Percentiles rank a stretch among this genome's conserved stretches.
Conservation (phyloP, 2,797 vertebrate species). For the Epinephelus coioides region DNA sequence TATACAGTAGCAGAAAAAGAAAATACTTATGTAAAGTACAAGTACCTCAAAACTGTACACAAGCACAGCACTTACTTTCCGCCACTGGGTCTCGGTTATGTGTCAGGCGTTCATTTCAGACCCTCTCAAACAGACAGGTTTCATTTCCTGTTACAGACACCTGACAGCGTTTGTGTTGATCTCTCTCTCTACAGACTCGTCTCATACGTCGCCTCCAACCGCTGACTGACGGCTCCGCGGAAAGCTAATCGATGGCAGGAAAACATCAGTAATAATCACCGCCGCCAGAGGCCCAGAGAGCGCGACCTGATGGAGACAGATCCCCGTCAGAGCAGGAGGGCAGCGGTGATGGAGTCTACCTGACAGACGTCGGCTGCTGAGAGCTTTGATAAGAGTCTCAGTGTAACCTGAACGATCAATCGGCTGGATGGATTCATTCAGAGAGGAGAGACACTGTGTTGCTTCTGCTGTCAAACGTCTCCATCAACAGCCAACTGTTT, state of each 20-base stretch:
- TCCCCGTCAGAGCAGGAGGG: conserved; percentile 49
- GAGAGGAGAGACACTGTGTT: conserved; percentile 13
- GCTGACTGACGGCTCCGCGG: conserved; percentile 54
- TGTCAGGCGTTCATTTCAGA: conserved; percentile 35
- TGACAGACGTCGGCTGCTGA: conserved; percentile 41
- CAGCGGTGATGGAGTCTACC: conserved; percentile 45
- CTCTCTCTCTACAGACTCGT: conserved; percentile 52
- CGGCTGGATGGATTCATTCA: conserved; percentile 49
- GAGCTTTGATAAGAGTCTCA: conserved; percentile 56
- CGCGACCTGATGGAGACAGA: conserved; percentile 55
- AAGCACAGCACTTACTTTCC: not conserved
- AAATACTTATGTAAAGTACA: no score
- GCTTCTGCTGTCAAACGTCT: conserved; percentile 33
- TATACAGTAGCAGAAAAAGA: no score
- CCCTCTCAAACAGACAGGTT: conserved; percentile 49
- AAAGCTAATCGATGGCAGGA: conserved; percentile 74
- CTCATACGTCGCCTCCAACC: conserved; percentile 15
- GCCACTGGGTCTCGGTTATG: not conserved
- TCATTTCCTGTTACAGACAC: conserved; percentile 57
- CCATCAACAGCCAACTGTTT: conserved; percentile 20
- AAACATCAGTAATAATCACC: conserved; percentile 69
- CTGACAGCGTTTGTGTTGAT: conserved; percentile 59
- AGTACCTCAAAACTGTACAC: no score
- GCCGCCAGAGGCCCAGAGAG: conserved; percentile 45
- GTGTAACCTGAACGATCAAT: conserved; percentile 45